These are phyloP conservation scores for Euwallacea fornicatus DNA, from an alignment of 1,140 invertebrate genomes.

Conservation along the genomic window DNA sequence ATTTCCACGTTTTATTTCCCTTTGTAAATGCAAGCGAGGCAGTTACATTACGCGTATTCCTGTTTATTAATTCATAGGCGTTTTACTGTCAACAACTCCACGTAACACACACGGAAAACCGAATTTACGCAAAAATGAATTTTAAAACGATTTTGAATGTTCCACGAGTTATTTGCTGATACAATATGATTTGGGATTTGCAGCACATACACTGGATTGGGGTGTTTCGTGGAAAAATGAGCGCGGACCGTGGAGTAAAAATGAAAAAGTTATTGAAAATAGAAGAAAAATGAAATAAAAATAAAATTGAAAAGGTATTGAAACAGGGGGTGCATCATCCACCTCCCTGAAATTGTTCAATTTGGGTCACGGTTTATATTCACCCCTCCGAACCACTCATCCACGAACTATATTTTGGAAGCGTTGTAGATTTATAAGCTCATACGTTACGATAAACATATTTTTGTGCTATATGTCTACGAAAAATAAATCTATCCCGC, in stretches of 20 bases:
- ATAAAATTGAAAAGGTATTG: no score
- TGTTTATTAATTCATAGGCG: constrained; percentile 36
- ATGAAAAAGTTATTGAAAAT: no score
- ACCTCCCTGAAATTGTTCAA: neutral
- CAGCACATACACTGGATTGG: no score
- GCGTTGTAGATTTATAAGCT: constrained; percentile 26
- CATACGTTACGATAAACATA: constrained; percentile 27
- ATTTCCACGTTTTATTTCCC: constrained; percentile 33
- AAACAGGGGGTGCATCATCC: no score
- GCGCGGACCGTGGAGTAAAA: no score
- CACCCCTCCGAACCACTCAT: constrained; percentile 9
- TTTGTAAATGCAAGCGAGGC: constrained; percentile 30
- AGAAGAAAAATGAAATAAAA: no score
- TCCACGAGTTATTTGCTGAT: neutral
- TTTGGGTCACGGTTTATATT: constrained; percentile 11
- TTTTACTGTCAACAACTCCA: constrained; percentile 33
- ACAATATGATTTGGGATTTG: neutral
- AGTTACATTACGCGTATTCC: constrained; percentile 34
- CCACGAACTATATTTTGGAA: constrained; percentile 19
- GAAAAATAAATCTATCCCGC: constrained; percentile 20
- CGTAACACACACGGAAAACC: constrained; percentile 19
- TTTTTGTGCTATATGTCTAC: constrained; percentile 21
- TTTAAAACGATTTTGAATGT: constrained; percentile 23
- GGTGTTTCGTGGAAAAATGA: neutral
- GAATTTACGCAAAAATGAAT: constrained; percentile 34